phyloP scores from a whole-genome alignment of 2,888 invertebrate genomes.

The Prosapia bicincta region DNA sequence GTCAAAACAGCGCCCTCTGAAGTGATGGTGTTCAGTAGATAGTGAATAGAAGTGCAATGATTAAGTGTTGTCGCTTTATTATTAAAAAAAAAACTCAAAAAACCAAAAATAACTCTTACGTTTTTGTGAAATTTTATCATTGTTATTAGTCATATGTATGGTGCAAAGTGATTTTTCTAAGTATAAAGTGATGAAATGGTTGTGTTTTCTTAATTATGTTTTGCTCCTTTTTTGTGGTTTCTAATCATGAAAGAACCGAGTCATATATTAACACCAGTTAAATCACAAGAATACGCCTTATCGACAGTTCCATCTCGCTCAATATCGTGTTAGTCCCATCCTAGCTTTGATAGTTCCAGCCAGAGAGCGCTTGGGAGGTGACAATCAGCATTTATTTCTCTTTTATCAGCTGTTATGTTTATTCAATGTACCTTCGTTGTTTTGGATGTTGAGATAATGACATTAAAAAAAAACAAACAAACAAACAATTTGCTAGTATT shows the following conservation, averaged over 20 bases:
- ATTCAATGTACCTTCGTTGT: not conserved
- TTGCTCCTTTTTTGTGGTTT: not conserved
- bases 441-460: not conserved
- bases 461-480: too few relatives aligned
- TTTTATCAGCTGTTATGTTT: not conserved
- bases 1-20: not conserved
- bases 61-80: slow-evolving; percentile 2
- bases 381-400: not conserved
- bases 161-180: slow-evolving; percentile 25
- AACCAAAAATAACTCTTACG: not conserved
- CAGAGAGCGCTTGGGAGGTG: not conserved
- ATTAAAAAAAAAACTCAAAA: not conserved
- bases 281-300: not conserved
- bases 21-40: not conserved
- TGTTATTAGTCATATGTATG: slow-evolving; percentile 24
- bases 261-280: not conserved
- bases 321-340: not conserved
- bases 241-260: not conserved
- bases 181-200: slow-evolving; percentile 21
- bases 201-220: slow-evolving; percentile 21
- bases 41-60: not conserved
- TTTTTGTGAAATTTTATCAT: slow-evolving; percentile 24
- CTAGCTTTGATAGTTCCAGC: not conserved
- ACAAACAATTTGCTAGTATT: too few relatives aligned
- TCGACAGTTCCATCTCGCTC: not conserved